Evolutionary conservation across 2,888 invertebrate genomes (phyloP), one percentile per base, ranked within the genome.

Genomic region (Melanchra persicariae): DNA sequence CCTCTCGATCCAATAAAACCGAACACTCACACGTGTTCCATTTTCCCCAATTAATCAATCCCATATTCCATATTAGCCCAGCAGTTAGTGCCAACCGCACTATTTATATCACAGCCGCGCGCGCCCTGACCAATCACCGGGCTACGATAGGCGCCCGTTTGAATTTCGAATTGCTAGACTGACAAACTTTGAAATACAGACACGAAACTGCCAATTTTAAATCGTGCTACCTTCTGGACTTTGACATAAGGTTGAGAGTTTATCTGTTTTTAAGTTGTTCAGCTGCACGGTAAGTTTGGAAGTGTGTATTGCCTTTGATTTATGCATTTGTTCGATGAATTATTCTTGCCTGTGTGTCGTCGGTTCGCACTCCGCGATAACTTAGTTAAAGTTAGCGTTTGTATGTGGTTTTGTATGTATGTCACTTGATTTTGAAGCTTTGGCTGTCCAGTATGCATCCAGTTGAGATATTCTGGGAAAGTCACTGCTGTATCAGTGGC

Each of bases 291-390:
- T 79, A 30, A 49, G 52, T 79, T 83, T 83, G 82, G 85, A 90
- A 89, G 89, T 88, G 87, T 87, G 90, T 91, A 92, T 92, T 91
- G 92, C 89, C 86, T 93, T 92, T 95, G 95, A 95, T 95, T 95
- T 95, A 95, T 94, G 93, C 90, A 91, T 93, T 91, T 88, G 92
- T 95, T 94, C 94, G 91, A 95, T 95, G 94, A 95, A 92, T 95
- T 95, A 95, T 95, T 92, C 91, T 87, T 83, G 83, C 85, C 87
- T 89, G 89, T 90, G 87, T 90, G 93, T 92, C 93, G 92, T 90
- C 91, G 90, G 87, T 88, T 91, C 89, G 87, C 91, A 88, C 89
- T 92, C 88, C 81, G 84, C 87, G 93, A 92, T 94, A 92, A 89
- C 88, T 89, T 88, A 73, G 88, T 84, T 85, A 82, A 74, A 78